A percentile compares a stretch with the other conserved stretches of the same genome.
phyloP scores from a whole-genome alignment of 2,797 vertebrate genomes.

The Mallotus villosus region DNA sequence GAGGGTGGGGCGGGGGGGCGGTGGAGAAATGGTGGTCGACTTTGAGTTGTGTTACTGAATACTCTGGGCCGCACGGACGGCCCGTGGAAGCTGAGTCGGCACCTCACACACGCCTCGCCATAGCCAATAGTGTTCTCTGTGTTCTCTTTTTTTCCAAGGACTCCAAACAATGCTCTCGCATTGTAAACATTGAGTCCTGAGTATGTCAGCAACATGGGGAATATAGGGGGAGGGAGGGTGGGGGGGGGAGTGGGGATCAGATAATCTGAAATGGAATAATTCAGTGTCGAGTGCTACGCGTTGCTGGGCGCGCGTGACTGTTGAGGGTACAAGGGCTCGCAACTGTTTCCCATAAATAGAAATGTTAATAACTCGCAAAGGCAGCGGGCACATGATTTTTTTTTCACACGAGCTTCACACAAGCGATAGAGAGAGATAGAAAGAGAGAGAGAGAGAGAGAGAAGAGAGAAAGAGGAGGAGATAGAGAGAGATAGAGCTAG shows the following conservation, averaged over 20 bases:
- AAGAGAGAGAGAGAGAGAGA: neutral
- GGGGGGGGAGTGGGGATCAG: conserved; percentile 45
- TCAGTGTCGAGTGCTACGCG: conserved; percentile 58
- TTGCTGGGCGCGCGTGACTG: conserved; percentile 44
- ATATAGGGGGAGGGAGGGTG: conserved; percentile 22
- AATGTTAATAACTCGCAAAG: conserved; percentile 69
- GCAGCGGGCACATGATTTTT: conserved; percentile 61
- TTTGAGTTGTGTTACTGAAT: no score
- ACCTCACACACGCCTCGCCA: no score
- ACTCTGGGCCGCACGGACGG: no score
- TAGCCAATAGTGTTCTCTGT: no score
- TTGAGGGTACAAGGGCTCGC: conserved; percentile 54
- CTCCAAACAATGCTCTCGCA: no score
- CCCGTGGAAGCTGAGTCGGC: no score
- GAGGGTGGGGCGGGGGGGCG: no score
- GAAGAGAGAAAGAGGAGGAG: conserved; percentile 23
- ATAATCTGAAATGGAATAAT: conserved; percentile 74
- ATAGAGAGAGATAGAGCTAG: neutral
- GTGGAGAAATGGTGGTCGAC: no score
- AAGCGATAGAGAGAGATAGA: no score
- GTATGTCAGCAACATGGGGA: conserved; percentile 52
- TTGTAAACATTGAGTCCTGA: conserved; percentile 3
- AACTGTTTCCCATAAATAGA: conserved; percentile 70
- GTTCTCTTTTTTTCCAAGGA: no score
- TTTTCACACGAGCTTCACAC: conserved; percentile 36